These are phyloP conservation scores for Notodonta dromedarius DNA, from an alignment of 2,888 invertebrate genomes.

Conservation along the genomic window DNA sequence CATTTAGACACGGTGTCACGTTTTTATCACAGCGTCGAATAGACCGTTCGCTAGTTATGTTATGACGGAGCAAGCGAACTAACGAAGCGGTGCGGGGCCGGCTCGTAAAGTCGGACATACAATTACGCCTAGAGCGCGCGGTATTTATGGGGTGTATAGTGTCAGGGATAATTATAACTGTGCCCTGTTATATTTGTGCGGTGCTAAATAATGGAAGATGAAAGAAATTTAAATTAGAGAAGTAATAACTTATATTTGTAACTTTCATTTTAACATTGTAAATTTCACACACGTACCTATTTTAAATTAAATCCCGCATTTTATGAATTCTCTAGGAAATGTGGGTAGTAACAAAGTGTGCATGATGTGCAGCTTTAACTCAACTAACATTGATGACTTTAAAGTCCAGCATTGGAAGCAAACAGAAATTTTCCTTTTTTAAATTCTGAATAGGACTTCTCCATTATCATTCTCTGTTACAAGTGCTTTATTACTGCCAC, in stretches of 20 bases:
- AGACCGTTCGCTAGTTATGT: constrained; percentile 4
- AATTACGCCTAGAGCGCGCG: neutral
- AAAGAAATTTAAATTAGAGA: neutral
- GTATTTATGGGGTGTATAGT: constrained; percentile 5
- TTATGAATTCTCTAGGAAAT: too few relatives aligned
- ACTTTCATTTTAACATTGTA: too few relatives aligned
- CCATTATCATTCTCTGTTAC: neutral
- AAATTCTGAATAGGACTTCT: neutral
- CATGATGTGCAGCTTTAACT: too few relatives aligned
- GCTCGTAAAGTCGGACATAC: neutral
- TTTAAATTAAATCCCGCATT: neutral
- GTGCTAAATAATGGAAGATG: neutral
- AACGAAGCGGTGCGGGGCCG: neutral
- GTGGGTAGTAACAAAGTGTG: too few relatives aligned
- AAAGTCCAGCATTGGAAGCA: neutral
- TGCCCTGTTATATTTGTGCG: neutral
- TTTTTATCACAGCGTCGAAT: constrained; percentile 18
- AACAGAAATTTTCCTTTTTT: neutral
- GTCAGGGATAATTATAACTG: constrained; percentile 5
- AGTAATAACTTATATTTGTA: neutral
- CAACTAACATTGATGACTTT: too few relatives aligned
- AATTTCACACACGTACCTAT: neutral
- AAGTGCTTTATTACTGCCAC: neutral
- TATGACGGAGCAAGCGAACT: constrained; percentile 6
- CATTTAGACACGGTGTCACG: constrained; percentile 12